Evolutionary conservation across 1,140 invertebrate species (phyloP), one percentile per base, ranked within the genome.

Genomic region (Belonocnema kinseyi): DNA sequence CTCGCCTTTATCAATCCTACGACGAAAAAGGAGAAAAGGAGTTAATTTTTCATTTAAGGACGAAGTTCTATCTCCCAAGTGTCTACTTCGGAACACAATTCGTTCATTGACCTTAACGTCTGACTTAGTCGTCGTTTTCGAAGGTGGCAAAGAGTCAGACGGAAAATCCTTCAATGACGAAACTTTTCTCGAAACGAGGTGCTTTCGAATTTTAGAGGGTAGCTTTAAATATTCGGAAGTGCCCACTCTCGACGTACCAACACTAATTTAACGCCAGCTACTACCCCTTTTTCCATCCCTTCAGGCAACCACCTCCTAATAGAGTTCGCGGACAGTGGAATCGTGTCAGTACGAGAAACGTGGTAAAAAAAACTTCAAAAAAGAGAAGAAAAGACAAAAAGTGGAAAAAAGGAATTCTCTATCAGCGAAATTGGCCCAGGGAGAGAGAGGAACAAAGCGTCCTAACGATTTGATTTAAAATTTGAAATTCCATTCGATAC

Each of bases 131-230:
- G 61, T 40, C 26, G 26, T 66, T 66, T 66, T 66, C 61, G 26
- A 52, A 74, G 53, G 66, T 26, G 26, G 8, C 16, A 12, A 56
- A 46, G 26, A 40, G 51, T 17, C 13, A 16, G 21, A 51, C 40
- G 16, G 73, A 21, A 66, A n/a, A 19, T 50, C 50, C 52, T 33
- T 56, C 40, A 76, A 73, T 17, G 40, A 71, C 50, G 17, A 61
- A 53, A 17, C 53, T 40, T 56, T 72, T 46, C 58, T 19, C 61
- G 46, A 51, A 50, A 71, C 40, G 40, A 54, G 14, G 56, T 71
- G 77, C 76, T 78, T 82, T 80, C 80, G 82, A 87, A 87, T 87
- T 85, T 87, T 87, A 84, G 85, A 84, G 86, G 79, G 74, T 80
- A 79, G 61, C 80, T 50, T 54, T 78, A 80, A 85, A 85, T 86